These are phyloP conservation scores for Agrilus mali DNA, from an alignment of 2,888 invertebrate genomes.

Conservation along the genomic window DNA sequence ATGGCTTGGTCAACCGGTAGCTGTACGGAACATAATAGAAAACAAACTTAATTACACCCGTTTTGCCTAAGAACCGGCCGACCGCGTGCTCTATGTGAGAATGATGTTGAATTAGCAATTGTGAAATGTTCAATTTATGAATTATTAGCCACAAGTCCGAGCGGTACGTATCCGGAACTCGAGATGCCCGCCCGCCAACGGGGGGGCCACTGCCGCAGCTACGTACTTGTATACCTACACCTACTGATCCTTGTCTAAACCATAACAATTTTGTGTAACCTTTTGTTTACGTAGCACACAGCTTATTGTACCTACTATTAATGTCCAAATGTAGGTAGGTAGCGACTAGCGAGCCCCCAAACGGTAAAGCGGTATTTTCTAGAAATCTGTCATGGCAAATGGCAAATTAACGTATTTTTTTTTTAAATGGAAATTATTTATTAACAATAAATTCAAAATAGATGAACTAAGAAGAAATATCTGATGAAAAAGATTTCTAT, in stretches of 20 bases:
- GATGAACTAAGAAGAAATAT: no score
- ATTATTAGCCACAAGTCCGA: conserved; percentile 27
- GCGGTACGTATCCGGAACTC: conserved; percentile 9
- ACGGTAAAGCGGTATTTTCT: no score
- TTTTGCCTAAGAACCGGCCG: conserved; percentile 32
- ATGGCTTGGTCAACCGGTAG: conserved; percentile 27
- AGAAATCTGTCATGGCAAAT: no score
- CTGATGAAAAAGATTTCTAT: no score
- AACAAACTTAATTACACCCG: conserved; percentile 36
- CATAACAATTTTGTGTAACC: background rate
- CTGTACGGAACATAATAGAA: conserved; percentile 36
- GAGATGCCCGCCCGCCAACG: conserved; percentile 9
- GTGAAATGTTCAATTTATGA: conserved; percentile 37
- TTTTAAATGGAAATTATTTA: no score
- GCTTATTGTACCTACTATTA: no score
- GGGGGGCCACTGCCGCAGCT: background rate
- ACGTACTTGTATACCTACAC: background rate
- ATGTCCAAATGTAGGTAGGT: no score
- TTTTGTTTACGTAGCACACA: no score
- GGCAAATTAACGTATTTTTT: no score
- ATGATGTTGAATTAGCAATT: conserved; percentile 35
- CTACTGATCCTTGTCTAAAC: background rate
- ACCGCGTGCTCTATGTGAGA: conserved; percentile 23
- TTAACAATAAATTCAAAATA: no score
- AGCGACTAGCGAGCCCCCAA: no score